Evolutionary conservation across 1,140 invertebrate genomes (phyloP).

Genomic region (Sycophila sp.): DNA sequence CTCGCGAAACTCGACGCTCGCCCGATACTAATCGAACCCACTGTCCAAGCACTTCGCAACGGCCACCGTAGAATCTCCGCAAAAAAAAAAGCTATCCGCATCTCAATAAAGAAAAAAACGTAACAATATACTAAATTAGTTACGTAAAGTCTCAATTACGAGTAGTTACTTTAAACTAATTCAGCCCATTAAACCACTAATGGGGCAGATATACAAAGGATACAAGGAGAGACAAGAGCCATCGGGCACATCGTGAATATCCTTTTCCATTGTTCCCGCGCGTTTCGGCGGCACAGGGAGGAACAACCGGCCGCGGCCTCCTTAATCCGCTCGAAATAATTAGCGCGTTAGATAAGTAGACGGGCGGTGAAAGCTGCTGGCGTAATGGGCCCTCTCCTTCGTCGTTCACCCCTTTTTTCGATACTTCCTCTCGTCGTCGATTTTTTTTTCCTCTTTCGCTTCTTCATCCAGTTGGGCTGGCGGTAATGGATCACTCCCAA

Average conservation of each 20-base stretch:
- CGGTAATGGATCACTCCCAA: too few species aligned
- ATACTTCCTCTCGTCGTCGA: background rate
- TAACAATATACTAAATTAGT: conserved; percentile 4
- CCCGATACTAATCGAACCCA: too few species aligned
- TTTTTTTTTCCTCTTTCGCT: background rate
- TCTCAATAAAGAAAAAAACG: background rate
- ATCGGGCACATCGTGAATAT: background rate
- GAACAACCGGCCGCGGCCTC: background rate
- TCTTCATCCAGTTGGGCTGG: too few species aligned
- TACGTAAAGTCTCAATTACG: conserved; percentile 3
- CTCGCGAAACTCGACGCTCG: too few species aligned
- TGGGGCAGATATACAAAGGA: background rate
- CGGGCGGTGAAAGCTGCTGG: conserved; percentile 35
- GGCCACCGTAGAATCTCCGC: too few species aligned
- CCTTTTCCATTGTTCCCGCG: background rate
- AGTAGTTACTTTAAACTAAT: background rate
- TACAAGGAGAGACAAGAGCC: background rate
- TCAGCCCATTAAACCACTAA: background rate
- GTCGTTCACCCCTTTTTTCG: background rate
- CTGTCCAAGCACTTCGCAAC: too few species aligned
- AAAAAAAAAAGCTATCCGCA: too few species aligned
- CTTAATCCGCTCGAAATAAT: conserved; percentile 20
- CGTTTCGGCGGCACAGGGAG: background rate
- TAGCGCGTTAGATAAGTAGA: conserved; percentile 31
- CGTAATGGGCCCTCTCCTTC: conserved; percentile 30